Evolutionary conservation across 1,140 invertebrate genomes (phyloP).

Genomic region (Drosophila chauvacae): DNA sequence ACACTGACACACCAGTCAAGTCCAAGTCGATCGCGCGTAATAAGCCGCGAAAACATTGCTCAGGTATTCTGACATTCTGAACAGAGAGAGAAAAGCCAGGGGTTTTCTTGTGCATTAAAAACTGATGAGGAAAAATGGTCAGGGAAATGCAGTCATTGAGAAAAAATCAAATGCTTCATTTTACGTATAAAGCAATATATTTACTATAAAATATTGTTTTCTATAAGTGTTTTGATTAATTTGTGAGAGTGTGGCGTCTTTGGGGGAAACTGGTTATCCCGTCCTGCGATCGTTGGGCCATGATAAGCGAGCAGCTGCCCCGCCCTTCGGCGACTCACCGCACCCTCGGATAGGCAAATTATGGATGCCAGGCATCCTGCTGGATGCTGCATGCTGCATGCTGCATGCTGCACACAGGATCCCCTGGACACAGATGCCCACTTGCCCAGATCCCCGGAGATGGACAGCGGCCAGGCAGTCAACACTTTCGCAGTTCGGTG

Average conservation of each 20-base stretch:
- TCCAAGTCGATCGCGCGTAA: constrained; percentile 73
- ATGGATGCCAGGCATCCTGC: constrained; percentile 25
- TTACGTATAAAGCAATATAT: background rate
- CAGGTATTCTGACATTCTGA: constrained; percentile 49
- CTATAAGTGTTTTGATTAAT: background rate
- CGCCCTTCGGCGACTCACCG: constrained; percentile 6
- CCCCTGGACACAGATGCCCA: background rate
- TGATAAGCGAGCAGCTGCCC: constrained; percentile 38
- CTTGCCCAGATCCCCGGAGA: constrained; percentile 10
- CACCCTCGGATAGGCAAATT: constrained; percentile 37
- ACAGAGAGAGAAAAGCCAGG: background rate
- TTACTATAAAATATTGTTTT: background rate
- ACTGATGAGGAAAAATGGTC: too few species aligned
- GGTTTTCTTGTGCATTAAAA: too few species aligned
- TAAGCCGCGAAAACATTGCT: constrained; percentile 82
- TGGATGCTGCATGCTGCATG: background rate
- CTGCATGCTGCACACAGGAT: background rate
- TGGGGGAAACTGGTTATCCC: constrained; percentile 31
- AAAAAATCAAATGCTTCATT: background rate
- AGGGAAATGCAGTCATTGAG: background rate
- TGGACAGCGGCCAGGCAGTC: constrained; percentile 52
- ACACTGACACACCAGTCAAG: background rate
- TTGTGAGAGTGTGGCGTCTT: background rate
- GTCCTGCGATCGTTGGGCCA: constrained; percentile 11
- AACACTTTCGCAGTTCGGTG: constrained; percentile 53